phyloP scores from a whole-genome alignment of 2,797 vertebrate species.

The Myotis planiceps region DNA sequence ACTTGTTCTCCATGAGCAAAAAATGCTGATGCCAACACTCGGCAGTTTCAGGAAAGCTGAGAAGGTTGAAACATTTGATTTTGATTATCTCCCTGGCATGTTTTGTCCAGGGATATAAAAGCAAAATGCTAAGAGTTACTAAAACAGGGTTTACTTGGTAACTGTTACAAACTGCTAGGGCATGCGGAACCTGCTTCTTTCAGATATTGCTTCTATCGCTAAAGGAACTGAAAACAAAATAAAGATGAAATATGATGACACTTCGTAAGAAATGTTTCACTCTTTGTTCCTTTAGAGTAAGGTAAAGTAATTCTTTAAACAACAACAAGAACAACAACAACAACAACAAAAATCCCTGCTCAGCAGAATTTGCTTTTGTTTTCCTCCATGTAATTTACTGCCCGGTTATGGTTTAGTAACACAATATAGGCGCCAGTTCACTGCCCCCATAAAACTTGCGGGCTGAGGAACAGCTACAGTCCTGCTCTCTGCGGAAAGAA shows the following conservation, averaged over 20 bases:
- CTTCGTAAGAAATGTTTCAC: slow-evolving; percentile 20
- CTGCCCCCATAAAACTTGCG: slow-evolving; percentile 23
- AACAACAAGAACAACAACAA: background rate
- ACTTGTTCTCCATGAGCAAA: background rate
- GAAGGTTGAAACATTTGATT: background rate
- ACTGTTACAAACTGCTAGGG: background rate
- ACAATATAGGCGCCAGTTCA: background rate
- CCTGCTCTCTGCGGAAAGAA: slow-evolving; percentile 12
- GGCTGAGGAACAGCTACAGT: background rate
- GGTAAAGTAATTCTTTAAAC: background rate
- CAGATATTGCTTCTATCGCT: background rate
- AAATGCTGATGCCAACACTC: background rate
- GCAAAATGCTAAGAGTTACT: background rate
- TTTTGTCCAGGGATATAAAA: background rate
- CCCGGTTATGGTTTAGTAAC: slow-evolving; percentile 46
- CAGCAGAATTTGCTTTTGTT: slow-evolving; percentile 55
- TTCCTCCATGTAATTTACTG: slow-evolving; percentile 45
- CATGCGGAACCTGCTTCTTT: background rate
- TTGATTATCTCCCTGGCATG: background rate
- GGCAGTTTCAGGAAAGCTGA: background rate
- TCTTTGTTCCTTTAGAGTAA: slow-evolving; percentile 21
- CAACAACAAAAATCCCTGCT: background rate
- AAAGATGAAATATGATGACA: slow-evolving; percentile 42
- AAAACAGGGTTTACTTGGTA: background rate
- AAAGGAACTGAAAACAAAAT: slow-evolving; percentile 5